phyloP scores from a whole-genome alignment of 2,797 vertebrate species.

The Champsocephalus esox region DNA sequence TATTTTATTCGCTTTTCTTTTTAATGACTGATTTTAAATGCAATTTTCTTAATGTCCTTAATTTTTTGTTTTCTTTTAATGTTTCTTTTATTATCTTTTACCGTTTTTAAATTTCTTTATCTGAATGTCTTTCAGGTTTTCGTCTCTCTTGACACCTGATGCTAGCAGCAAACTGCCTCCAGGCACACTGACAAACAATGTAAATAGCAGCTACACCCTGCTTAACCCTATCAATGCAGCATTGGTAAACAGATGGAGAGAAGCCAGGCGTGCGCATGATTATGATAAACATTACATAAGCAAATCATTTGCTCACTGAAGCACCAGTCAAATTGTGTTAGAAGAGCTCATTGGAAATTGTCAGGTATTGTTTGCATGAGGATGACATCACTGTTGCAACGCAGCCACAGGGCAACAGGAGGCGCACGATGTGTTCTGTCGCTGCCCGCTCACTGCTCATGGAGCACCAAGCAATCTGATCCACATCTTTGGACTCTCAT shows the following conservation, averaged over 20 bases:
- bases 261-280: slow-evolving; percentile 23
- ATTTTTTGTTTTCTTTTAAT: too few species aligned
- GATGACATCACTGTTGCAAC: slow-evolving; percentile 73
- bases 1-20: too few species aligned
- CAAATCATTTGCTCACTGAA: slow-evolving; percentile 46
- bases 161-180: slow-evolving; percentile 27
- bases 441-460: slow-evolving; percentile 31
- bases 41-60: too few species aligned
- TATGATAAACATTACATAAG: slow-evolving; percentile 50
- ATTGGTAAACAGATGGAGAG: slow-evolving; percentile 31
- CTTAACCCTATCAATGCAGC: slow-evolving; percentile 8
- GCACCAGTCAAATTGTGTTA: slow-evolving; percentile 55
- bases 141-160: slow-evolving; percentile 39
- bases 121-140: not conserved
- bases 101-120: too few species aligned
- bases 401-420: slow-evolving; percentile 49
- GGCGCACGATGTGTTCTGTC: slow-evolving; percentile 31
- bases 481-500: slow-evolving; percentile 20
- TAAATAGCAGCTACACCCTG: slow-evolving; percentile 26
- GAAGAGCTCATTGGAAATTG: slow-evolving; percentile 55
- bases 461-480: slow-evolving; percentile 42
- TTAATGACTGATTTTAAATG: too few species aligned
- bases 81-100: too few species aligned
- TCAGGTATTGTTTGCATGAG: slow-evolving; percentile 69
- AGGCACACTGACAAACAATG: slow-evolving; percentile 43